Evolutionary conservation across 2,888 invertebrate species (phyloP), one percentile per base, ranked within the genome.

Genomic region (Drosophila lutescens): DNA sequence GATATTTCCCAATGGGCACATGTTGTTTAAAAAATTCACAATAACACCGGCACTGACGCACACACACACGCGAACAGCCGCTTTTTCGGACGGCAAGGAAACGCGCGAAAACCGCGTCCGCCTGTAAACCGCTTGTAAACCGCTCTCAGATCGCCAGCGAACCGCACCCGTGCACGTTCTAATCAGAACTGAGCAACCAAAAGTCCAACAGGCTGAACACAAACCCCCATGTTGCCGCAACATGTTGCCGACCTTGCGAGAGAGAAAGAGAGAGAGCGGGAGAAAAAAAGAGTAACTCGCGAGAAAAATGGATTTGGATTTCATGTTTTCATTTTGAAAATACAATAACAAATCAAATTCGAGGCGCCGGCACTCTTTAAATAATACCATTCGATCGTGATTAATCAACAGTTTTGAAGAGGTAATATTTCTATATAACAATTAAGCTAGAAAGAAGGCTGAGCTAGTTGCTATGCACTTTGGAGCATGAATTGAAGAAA

Each of bases 161-260:
- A 79, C 79, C 79, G 86, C 61, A 76, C 81, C 60, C 74, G 70
- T 70, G 51, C 74, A 69, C 76, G 79, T 79, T 77, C 81, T 79
- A 79, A 84, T 84, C 79, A 88, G 87, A 85, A 85, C 87, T 86
- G 85, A 69, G 61, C 78, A 55, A 74, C 62, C 13, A 10, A 71
- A 44, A 40, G 74, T 81, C 74, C 85, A 86, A 86, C 80, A 78
- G 78, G 86, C 74, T 38, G 17, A 47, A 38, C 12, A 20, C 3
- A 30, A 20, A 26, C n/a, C n/a, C 26, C 38, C 43, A 26, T 26
- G 26, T 26, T 26, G 26, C 57, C 26, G 36, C 58, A 65, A 76
- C 68, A 85, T 86, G 85, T 86, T 88, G 85, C 85, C 88, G 85
- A 85, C 85, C 85, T 85, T 85, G 86, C 62, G n/a, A 41, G 23